A percentile compares a stretch with the other conserved stretches of the same genome.
These are phyloP conservation scores for Megaceryle alcyon DNA, from an alignment of 2,797 vertebrate species.

Conservation along the genomic window DNA sequence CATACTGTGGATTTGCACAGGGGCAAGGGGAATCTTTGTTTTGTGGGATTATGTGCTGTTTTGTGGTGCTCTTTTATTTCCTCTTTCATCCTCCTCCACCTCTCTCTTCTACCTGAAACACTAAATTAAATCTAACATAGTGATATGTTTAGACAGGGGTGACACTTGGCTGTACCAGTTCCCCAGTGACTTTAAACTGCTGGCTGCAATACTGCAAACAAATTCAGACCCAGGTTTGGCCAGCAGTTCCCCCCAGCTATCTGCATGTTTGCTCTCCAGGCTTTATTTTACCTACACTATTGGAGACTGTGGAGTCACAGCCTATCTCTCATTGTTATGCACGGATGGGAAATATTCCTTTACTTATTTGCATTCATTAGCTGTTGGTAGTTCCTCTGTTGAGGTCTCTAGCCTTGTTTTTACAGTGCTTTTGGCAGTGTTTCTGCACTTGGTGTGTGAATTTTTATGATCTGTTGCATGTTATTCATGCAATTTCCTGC, in stretches of 20 bases:
- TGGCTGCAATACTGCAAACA: conserved; percentile 48
- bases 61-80: conserved; percentile 25
- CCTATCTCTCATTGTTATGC: conserved; percentile 72
- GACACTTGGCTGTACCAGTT: not conserved
- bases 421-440: conserved; percentile 79
- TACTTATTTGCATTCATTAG: conserved; percentile 79
- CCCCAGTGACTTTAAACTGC: conserved; percentile 15
- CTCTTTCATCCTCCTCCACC: conserved; percentile 14
- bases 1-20: not conserved
- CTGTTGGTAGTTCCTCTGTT: conserved; percentile 76
- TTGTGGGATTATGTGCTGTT: not conserved
- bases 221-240: conserved; percentile 28
- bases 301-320: conserved; percentile 59
- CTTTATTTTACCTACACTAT: conserved; percentile 60
- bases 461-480: conserved; percentile 84
- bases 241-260: conserved; percentile 17
- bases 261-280: conserved; percentile 8
- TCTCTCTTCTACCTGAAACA: not conserved
- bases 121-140: not conserved
- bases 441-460: conserved; percentile 78
- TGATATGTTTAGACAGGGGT: not conserved
- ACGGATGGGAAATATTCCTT: conserved; percentile 75
- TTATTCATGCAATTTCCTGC: conserved; percentile 86
- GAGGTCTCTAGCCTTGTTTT: conserved; percentile 80
- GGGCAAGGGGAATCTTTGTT: not conserved